Percentiles rank a stretch among this genome's conserved stretches.
Evolutionary conservation across 2,888 invertebrate genomes (phyloP).

Genomic region (Aleiodes testaceus): DNA sequence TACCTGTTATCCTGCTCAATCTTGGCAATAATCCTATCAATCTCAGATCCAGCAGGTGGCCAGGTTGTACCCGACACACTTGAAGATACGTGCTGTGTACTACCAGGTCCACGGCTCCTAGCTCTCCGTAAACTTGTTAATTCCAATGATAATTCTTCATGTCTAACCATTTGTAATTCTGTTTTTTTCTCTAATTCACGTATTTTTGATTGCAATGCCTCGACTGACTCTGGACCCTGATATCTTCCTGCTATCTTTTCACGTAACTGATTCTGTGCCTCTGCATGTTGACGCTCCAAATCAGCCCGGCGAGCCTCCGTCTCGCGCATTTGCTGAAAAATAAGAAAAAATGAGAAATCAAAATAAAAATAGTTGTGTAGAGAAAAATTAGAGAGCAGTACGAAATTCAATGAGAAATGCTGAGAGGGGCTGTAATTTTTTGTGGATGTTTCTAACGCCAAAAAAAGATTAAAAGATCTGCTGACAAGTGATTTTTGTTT

Average conservation of each 20-base stretch:
- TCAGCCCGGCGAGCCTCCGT: conserved; percentile 85
- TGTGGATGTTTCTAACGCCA: too few relatives aligned
- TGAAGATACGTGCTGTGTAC: conserved; percentile 69
- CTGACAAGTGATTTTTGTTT: neutral
- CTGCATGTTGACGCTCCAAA: conserved; percentile 85
- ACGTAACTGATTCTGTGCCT: conserved; percentile 82
- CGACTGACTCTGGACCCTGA: conserved; percentile 78
- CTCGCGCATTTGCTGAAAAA: conserved; percentile 82
- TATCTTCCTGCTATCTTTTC: conserved; percentile 75
- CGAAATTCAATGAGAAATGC: neutral
- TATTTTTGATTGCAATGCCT: conserved; percentile 86
- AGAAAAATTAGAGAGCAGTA: too few relatives aligned
- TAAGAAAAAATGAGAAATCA: neutral
- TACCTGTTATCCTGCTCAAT: conserved; percentile 83
- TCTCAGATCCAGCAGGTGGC: conserved; percentile 80
- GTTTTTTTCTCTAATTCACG: conserved; percentile 95
- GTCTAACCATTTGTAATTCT: conserved; percentile 78
- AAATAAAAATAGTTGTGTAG: neutral
- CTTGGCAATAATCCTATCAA: conserved; percentile 95
- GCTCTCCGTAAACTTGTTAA: conserved; percentile 82
- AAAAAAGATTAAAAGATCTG: too few relatives aligned
- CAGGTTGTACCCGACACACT: conserved; percentile 73
- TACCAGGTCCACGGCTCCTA: conserved; percentile 70
- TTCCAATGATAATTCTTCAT: conserved; percentile 93
- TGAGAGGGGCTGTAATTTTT: too few relatives aligned